These are phyloP conservation scores for Malurus elegans DNA, from an alignment of 2,113 vertebrate genomes.

Conservation along the genomic window DNA sequence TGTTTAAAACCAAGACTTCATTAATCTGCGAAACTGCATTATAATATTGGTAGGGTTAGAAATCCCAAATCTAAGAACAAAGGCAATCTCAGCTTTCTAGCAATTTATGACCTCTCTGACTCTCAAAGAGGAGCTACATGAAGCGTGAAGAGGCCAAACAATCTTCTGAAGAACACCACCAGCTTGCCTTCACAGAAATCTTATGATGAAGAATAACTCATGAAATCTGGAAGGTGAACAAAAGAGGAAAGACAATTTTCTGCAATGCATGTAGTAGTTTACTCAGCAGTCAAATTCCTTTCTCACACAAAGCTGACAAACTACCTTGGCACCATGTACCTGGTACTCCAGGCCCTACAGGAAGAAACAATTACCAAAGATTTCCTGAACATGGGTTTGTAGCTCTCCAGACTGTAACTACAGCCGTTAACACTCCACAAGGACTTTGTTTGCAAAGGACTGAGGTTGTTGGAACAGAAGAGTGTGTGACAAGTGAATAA, in stretches of 20 bases:
- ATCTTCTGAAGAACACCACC: not conserved
- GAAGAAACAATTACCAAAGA: not conserved
- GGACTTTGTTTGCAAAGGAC: not conserved
- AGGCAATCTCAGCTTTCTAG: not conserved
- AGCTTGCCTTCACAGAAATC: not conserved
- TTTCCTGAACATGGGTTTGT: not conserved
- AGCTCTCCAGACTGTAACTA: not conserved
- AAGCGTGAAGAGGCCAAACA: fast-evolving
- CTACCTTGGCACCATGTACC: not conserved
- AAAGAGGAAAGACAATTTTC: not conserved
- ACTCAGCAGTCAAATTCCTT: not conserved
- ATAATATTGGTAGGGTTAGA: not conserved
- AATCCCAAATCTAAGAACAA: not conserved
- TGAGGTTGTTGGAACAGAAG: not conserved
- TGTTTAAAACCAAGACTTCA: fast-evolving
- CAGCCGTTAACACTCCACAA: not conserved
- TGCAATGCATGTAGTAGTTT: not conserved
- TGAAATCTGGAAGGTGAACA: not conserved
- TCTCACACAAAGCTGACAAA: not conserved
- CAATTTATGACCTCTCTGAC: not conserved
- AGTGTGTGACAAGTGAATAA: not conserved
- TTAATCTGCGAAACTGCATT: not conserved
- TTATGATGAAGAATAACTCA: not conserved
- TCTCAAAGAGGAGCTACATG: not conserved
- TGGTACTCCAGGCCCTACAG: not conserved